Base-by-base conservation (phyloP, 2,888 invertebrate genomes). In the Rosalia funebris region DNA sequence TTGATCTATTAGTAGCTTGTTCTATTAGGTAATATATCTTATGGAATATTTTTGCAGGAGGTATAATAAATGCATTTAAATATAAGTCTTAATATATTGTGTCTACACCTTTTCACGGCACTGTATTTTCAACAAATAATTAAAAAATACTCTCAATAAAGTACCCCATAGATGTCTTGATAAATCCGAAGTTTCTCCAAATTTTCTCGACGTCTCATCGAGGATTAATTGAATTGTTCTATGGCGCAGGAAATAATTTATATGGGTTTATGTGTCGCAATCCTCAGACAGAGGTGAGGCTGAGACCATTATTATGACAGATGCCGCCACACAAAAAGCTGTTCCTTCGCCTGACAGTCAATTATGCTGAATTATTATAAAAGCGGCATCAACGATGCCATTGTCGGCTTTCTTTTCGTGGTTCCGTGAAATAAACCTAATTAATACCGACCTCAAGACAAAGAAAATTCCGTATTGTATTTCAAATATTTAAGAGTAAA, bases 261-360 rank as follows among this genome's bases (percentile, higher is more conserved):
- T n/a, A n/a, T 15, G 46, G 16, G 32, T 17, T 31, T 32, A 16
- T n/a, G 46, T 32, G 46, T 12, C 16, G 15, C 12, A 19, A 37
- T 32, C 36, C 11, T 19, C 20, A 37, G 19, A 36, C 36, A 11
- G 32, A 34, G 34, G 47, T 47, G 47, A 47, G 17, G 47, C 11
- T 34, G 39, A 54, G 42, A 14, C 53, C 36, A 31, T 54, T 54
- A 54, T 54, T 44, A 44, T 54, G 53, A 54, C 53, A 42, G 42
- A 54, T 54, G 53, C 42, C 25, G 42, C 34, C 53, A 42, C 41
- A 54, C 25, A 54, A 25, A 54, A 42, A 20, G 31, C 16, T 31
- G 42, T 42, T 42, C 19, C 19, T 9, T 19, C 36, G 17, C 42
- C 17, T n/a, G 19, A 42, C 53, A 44, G 31, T 42, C 41, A 44